phyloP scores from a whole-genome alignment of 2,888 invertebrate genomes.

The Pristionchus arcanus region DNA sequence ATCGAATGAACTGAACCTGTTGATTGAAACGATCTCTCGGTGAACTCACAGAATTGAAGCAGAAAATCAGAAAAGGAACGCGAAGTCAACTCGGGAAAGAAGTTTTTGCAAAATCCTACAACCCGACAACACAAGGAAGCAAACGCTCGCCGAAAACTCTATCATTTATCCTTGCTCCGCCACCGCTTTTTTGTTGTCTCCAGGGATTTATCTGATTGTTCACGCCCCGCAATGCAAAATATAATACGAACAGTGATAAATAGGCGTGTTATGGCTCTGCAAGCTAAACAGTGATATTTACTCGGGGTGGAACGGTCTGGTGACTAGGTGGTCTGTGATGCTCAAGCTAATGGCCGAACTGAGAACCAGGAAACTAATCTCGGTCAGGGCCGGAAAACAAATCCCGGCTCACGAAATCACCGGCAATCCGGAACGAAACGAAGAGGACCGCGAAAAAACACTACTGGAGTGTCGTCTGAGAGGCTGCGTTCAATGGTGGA shows the following conservation, averaged over 20 bases:
- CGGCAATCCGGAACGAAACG: background rate
- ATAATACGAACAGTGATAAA: background rate
- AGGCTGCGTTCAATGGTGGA: slow-evolving; percentile 9
- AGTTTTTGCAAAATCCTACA: no score
- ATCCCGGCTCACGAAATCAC: background rate
- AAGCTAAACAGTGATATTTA: background rate
- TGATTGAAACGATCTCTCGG: no score
- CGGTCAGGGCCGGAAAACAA: background rate
- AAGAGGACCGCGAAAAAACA: slow-evolving; percentile 45
- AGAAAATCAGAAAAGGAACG: no score
- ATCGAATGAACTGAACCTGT: no score
- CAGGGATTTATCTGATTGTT: background rate
- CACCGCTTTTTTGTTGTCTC: background rate
- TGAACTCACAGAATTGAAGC: no score
- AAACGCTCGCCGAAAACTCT: background rate
- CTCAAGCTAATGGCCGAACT: background rate
- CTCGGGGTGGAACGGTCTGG: background rate
- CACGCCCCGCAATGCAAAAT: background rate
- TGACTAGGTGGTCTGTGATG: background rate
- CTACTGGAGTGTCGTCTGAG: background rate
- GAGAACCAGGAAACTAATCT: background rate
- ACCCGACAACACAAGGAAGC: no score
- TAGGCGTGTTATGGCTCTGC: background rate
- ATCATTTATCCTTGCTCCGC: background rate
- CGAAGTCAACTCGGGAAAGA: no score